phyloP scores from a whole-genome alignment of 35 echinoderm and acorn worm species.

The Stichopus chloronotus region DNA sequence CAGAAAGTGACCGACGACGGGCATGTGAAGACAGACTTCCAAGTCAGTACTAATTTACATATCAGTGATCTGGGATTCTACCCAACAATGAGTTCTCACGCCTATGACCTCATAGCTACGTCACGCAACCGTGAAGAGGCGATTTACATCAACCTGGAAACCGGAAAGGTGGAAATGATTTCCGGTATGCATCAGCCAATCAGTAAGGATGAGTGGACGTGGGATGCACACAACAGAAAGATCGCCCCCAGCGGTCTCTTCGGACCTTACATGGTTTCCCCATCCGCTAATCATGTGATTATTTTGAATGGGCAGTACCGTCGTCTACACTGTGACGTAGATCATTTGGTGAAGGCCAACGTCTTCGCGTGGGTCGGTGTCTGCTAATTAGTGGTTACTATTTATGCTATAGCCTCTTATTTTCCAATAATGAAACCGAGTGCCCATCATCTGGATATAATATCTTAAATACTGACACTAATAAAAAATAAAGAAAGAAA shows the following conservation, averaged over 20 bases:
- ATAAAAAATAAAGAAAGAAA: neutral
- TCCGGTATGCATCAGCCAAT: conserved; percentile 80
- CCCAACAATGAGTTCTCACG: conserved; percentile 70
- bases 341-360: conserved; percentile 71
- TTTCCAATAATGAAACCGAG: conserved; percentile 41
- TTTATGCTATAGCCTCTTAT: neutral
- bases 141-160: conserved; percentile 84
- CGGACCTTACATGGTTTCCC: conserved; percentile 77
- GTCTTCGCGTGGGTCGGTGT: conserved; percentile 87
- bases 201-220: conserved; percentile 71
- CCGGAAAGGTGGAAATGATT: conserved; percentile 85
- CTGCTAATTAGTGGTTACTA: conserved; percentile 47
- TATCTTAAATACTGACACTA: conserved; percentile 1
- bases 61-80: conserved; percentile 95
- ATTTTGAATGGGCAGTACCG: conserved; percentile 79
- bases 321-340: conserved; percentile 80
- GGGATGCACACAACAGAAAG: conserved; percentile 75
- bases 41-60: conserved; percentile 89
- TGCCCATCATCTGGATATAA: conserved; percentile 1
- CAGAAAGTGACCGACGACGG: conserved; percentile 86
- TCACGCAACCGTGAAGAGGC: conserved; percentile 79
- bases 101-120: conserved; percentile 83
- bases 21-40: conserved; percentile 80
- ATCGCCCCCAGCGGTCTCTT: conserved; percentile 83
- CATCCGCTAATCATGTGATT: conserved; percentile 71